Evolutionary conservation across 1,140 invertebrate species (phyloP).

Genomic region (Drosophila teissieri): DNA sequence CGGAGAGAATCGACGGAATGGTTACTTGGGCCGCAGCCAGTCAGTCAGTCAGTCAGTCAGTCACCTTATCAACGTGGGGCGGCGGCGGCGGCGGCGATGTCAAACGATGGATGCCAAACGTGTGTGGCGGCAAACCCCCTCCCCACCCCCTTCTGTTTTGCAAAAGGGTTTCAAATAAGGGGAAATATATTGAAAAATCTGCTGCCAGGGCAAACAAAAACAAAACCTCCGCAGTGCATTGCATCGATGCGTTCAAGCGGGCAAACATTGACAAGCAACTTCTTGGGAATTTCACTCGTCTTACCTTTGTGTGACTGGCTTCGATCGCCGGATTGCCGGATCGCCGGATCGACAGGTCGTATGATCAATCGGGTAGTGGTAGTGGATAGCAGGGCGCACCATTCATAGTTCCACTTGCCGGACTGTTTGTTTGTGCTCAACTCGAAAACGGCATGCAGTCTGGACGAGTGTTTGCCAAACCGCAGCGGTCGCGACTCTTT

Average conservation of each 20-base stretch:
- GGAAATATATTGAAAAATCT: constrained; percentile 14
- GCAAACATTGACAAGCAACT: constrained; percentile 78
- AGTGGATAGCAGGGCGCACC: constrained; percentile 27
- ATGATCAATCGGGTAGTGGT: constrained; percentile 53
- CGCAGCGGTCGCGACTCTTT: constrained; percentile 54
- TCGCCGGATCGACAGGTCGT: constrained; percentile 53
- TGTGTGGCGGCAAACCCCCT: constrained; percentile 40
- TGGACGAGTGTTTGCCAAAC: constrained; percentile 68
- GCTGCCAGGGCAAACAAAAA: constrained; percentile 43
- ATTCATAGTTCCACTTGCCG: constrained; percentile 75
- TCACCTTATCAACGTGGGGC: constrained; percentile 73
- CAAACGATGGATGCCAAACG: constrained; percentile 60
- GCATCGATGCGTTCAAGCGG: constrained; percentile 73
- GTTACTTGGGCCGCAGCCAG: neutral
- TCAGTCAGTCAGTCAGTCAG: constrained; percentile 6
- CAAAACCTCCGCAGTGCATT: constrained; percentile 49
- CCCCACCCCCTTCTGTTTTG: constrained; percentile 19
- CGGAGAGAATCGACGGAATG: constrained; percentile 3
- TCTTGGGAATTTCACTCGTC: constrained; percentile 71
- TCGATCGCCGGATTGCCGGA: constrained; percentile 48
- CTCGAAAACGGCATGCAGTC: constrained; percentile 70
- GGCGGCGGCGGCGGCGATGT: constrained; percentile 64
- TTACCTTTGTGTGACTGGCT: constrained; percentile 35
- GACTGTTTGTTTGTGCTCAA: constrained; percentile 63
- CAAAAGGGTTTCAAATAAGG: constrained; percentile 39